Conservation (phyloP, 2,888 invertebrate species). For the Epiperipatus broadwayi region DNA sequence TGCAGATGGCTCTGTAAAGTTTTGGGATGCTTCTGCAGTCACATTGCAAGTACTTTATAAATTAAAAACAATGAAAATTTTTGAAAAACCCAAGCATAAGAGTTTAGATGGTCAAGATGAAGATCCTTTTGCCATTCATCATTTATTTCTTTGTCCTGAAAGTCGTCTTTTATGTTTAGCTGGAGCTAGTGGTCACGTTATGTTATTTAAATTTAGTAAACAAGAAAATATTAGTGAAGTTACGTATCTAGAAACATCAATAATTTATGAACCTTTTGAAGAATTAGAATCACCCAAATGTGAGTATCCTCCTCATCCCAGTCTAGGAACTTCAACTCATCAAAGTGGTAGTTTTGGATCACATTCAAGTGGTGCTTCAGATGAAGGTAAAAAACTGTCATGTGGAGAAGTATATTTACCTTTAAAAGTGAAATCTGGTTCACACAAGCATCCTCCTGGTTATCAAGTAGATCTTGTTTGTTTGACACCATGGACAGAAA, state of each 20-base stretch:
- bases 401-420: constrained; percentile 28
- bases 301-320: constrained; percentile 42
- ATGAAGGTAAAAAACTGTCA: constrained; percentile 23
- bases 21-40: constrained; percentile 96
- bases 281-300: constrained; percentile 42
- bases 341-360: too few species aligned
- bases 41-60: constrained; percentile 90
- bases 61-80: constrained; percentile 81
- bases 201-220: constrained; percentile 87
- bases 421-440: constrained; percentile 50
- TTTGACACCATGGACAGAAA: constrained; percentile 58
- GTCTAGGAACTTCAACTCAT: constrained; percentile 27
- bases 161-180: constrained; percentile 72
- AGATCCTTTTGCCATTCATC: constrained; percentile 71
- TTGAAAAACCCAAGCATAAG: constrained; percentile 43
- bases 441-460: constrained; percentile 71
- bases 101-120: constrained; percentile 35
- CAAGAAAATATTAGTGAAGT: constrained; percentile 46
- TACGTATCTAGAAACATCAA: too few species aligned
- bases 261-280: too few species aligned
- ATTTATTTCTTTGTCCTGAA: constrained; percentile 78
- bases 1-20: constrained; percentile 93
- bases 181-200: constrained; percentile 76
- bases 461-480: constrained; percentile 92
- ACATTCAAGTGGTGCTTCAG: constrained; percentile 28